Evolutionary conservation across 2,797 vertebrate species (phyloP).

Genomic region (Spinus pinus): DNA sequence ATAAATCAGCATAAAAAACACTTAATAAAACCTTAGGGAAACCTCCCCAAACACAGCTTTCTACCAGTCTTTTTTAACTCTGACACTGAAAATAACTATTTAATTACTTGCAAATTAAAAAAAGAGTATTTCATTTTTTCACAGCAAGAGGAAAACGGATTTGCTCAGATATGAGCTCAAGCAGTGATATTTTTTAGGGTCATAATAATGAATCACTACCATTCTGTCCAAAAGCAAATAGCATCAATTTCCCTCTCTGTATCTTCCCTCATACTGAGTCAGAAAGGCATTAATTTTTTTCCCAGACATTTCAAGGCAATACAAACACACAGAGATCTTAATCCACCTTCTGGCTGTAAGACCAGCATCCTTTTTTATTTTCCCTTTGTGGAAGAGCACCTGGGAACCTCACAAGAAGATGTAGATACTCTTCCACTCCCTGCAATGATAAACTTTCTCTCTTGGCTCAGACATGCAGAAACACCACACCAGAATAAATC

Average conservation of each 20-base stretch:
- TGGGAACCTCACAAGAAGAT: neutral
- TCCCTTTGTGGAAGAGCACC: neutral
- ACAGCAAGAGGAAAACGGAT: conserved; percentile 21
- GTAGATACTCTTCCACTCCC: neutral
- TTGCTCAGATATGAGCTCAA: neutral
- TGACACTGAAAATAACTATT: neutral
- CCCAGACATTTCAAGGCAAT: neutral
- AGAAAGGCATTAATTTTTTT: conserved; percentile 37
- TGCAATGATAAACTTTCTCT: neutral
- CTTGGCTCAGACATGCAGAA: neutral
- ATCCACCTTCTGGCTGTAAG: neutral
- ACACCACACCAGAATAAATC: neutral
- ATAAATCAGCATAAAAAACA: neutral
- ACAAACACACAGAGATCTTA: conserved; percentile 14
- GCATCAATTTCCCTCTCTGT: conserved; percentile 11
- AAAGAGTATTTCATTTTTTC: neutral
- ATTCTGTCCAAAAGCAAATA: conserved; percentile 30
- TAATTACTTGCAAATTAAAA: conserved; percentile 3
- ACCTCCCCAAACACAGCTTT: neutral
- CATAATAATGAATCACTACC: conserved; percentile 36
- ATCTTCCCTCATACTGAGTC: neutral
- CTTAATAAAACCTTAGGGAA: neutral
- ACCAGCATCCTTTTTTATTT: neutral
- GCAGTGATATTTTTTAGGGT: conserved; percentile 22
- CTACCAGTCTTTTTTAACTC: neutral